Evolutionary conservation across 2,797 vertebrate genomes (phyloP).

Genomic region (Orestias chungarensis): DNA sequence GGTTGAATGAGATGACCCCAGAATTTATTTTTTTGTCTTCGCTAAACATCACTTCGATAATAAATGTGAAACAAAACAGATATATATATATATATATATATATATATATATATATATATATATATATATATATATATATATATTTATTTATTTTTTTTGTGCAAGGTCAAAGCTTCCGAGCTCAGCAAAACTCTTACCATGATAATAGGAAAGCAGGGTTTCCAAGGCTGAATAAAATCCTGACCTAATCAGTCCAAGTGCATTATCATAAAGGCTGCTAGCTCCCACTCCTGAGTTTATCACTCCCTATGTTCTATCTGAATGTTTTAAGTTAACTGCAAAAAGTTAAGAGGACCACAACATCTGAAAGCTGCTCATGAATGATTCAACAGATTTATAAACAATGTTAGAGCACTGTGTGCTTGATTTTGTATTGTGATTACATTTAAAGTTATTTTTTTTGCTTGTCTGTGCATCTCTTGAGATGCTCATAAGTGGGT

Average conservation of each 20-base stretch:
- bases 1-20: constrained; percentile 23
- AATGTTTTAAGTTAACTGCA: constrained; percentile 9
- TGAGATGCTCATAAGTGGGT: background rate
- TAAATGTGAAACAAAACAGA: background rate
- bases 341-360: constrained; percentile 1
- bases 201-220: constrained; percentile 26
- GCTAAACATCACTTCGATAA: constrained; percentile 11
- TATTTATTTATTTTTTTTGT: too few species aligned
- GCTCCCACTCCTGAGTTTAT: constrained; percentile 17
- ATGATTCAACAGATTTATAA: constrained; percentile 23
- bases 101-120: too few species aligned
- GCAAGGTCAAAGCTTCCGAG: constrained; percentile 11
- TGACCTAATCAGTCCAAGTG: constrained; percentile 52
- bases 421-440: constrained; percentile 8
- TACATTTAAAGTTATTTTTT: background rate
- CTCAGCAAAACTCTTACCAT: constrained; percentile 35
- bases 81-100: too few species aligned
- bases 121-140: too few species aligned
- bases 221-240: constrained; percentile 24
- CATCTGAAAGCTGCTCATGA: constrained; percentile 21
- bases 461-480: background rate
- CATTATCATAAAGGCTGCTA: constrained; percentile 50
- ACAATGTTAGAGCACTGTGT: constrained; percentile 3
- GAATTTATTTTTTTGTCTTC: constrained; percentile 14
- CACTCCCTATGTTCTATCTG: background rate